phyloP scores from a whole-genome alignment of 2,888 invertebrate genomes.

The Schizaphis graminum region DNA sequence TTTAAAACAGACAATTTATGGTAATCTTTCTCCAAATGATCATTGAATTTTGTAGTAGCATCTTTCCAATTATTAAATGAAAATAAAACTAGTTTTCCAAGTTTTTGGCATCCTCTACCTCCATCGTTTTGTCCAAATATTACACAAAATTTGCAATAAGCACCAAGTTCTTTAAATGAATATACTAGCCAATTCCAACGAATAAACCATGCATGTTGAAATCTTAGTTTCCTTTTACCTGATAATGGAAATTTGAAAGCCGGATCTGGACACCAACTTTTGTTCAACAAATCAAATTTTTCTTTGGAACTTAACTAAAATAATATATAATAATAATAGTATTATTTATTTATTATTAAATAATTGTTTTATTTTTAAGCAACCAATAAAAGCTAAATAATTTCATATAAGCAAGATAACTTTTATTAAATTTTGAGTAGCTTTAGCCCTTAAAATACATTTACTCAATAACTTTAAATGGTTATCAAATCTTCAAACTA shows the following conservation, averaged over 20 bases:
- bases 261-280: neutral
- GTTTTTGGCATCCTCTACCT: neutral
- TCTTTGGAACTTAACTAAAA: conserved; percentile 11
- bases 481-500: conserved; percentile 22
- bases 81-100: conserved; percentile 1
- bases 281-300: conserved; percentile 18
- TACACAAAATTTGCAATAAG: conserved; percentile 46
- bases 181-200: conserved; percentile 45
- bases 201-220: conserved; percentile 21
- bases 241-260: conserved; percentile 20
- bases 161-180: conserved; percentile 24
- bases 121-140: conserved; percentile 28
- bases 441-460: neutral
- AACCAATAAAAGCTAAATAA: conserved; percentile 24
- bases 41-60: conserved; percentile 26
- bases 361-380: conserved; percentile 32
- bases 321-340: conserved; percentile 27
- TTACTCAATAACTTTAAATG: conserved; percentile 23
- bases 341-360: conserved; percentile 27
- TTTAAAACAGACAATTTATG: conserved; percentile 27
- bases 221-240: conserved; percentile 45
- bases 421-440: conserved; percentile 37
- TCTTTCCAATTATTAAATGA: conserved; percentile 52
- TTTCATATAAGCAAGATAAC: conserved; percentile 19
- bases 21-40: conserved; percentile 45